A percentile compares a stretch with the other conserved stretches of the same genome.
These are phyloP conservation scores for Ennomos erosarius DNA, from an alignment of 2,888 invertebrate genomes.

Conservation along the genomic window DNA sequence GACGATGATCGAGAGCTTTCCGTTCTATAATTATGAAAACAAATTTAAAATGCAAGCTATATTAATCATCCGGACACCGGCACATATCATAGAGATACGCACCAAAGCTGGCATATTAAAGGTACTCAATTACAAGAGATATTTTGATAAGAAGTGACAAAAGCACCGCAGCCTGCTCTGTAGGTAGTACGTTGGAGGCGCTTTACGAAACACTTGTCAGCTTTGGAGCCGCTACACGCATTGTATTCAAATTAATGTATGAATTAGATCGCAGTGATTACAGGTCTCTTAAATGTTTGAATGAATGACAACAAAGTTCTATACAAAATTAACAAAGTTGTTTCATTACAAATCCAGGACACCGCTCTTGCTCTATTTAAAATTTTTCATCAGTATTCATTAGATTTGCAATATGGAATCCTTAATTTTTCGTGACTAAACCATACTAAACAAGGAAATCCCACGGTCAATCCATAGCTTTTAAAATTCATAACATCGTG, in stretches of 20 bases:
- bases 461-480: conserved; percentile 14
- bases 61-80: conserved; percentile 22
- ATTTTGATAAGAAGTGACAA: conserved; percentile 31
- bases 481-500: conserved; percentile 14
- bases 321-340: too few species aligned
- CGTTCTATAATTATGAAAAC: conserved; percentile 20
- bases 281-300: conserved; percentile 50
- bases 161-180: conserved; percentile 21
- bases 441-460: conserved; percentile 13
- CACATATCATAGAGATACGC: conserved; percentile 4
- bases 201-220: conserved; percentile 58
- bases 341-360: conserved; percentile 2
- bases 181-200: conserved; percentile 34
- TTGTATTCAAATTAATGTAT: conserved; percentile 72
- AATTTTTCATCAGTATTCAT: not conserved
- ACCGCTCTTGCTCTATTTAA: not conserved
- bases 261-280: conserved; percentile 56
- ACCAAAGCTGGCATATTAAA: conserved; percentile 1
- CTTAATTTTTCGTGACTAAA: conserved; percentile 10
- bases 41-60: conserved; percentile 10
- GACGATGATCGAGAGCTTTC: conserved; percentile 24
- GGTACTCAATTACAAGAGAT: conserved; percentile 29
- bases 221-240: conserved; percentile 53
- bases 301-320: conserved; percentile 13
- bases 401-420: not conserved